These are phyloP conservation scores for Euclidia mi DNA, from an alignment of 2,888 invertebrate species.

Conservation along the genomic window DNA sequence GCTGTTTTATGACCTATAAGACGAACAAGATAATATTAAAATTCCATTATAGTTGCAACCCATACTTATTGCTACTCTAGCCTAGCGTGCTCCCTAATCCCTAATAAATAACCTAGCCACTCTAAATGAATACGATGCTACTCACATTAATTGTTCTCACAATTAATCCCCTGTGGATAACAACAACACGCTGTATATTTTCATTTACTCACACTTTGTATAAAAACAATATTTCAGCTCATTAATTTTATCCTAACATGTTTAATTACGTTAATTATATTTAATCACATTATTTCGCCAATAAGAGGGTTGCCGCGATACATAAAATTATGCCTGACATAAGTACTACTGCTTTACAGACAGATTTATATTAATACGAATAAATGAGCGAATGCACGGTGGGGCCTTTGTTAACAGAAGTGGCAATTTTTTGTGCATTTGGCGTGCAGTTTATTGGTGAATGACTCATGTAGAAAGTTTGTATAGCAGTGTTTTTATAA, in stretches of 20 bases:
- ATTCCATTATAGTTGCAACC: no score
- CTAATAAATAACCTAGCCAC: conserved; percentile 2
- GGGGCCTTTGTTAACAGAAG: neutral
- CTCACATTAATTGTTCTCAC: conserved; percentile 23
- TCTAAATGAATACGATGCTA: conserved; percentile 8
- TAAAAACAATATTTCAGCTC: conserved; percentile 42
- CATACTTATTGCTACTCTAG: no score
- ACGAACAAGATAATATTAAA: no score
- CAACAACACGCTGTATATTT: conserved; percentile 19
- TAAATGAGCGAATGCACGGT: conserved; percentile 20
- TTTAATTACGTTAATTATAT: conserved; percentile 65
- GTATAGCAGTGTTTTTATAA: no score
- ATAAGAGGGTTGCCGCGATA: conserved; percentile 54
- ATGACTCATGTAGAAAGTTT: no score
- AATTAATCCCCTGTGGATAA: conserved; percentile 22
- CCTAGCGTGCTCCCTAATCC: neutral
- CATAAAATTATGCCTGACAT: conserved; percentile 55
- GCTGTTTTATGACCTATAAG: no score
- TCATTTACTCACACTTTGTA: conserved; percentile 22
- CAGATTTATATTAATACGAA: conserved; percentile 33
- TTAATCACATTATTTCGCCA: conserved; percentile 61
- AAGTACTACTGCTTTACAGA: conserved; percentile 32
- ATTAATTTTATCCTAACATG: conserved; percentile 48
- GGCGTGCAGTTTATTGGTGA: no score
- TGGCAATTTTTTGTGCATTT: neutral